Evolutionary conservation across 2,797 vertebrate genomes (phyloP), one percentile per base, ranked within the genome.

Genomic region (Sebastes vulpes): DNA sequence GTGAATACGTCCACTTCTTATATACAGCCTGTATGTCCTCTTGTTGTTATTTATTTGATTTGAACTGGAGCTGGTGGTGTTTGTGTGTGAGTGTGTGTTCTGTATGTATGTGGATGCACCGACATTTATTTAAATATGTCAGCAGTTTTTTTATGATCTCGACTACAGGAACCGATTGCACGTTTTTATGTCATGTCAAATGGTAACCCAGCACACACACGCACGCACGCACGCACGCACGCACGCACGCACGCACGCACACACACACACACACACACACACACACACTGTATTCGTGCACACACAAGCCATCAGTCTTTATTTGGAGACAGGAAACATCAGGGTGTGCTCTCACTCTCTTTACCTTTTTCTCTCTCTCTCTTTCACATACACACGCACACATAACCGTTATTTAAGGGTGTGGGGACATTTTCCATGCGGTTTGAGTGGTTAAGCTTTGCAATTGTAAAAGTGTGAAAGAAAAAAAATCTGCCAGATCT

Each of bases 361-460:
- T 52, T 73, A 68, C 68, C 57, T 77, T 73, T 82, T 59, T 77
- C 50, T 57, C 71, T 77, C 31, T 46, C 42, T 72, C 65, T 71
- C 26, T 77, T 10, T 16, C 38, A 42, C 12, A 38, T 14, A 38
- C 12, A 77, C 64, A 61, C 64, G 72, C 35, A 53, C 16, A 60
- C 65, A 80, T 29, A 88, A 83, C 92, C 83, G 88, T 90, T 89
- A 89, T 84, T 86, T 67, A 83, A 83, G 87, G 92, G 88, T 75
- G 92, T 92, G 86, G 87, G 86, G 90, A 89, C 85, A 89, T 92
- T 93, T 89, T 92, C 90, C 89, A 85, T 91, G 90, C 3, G 91
- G 91, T 93, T 92, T 85, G 65, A 87, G 84, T 72, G 89, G 90
- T 88, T 88, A 32, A 66, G 64, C 67, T 84, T 80, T 91, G 82